Evolutionary conservation across 2,113 vertebrate genomes (phyloP), one percentile per base, ranked within the genome.

Genomic region (Mastomys coucha): DNA sequence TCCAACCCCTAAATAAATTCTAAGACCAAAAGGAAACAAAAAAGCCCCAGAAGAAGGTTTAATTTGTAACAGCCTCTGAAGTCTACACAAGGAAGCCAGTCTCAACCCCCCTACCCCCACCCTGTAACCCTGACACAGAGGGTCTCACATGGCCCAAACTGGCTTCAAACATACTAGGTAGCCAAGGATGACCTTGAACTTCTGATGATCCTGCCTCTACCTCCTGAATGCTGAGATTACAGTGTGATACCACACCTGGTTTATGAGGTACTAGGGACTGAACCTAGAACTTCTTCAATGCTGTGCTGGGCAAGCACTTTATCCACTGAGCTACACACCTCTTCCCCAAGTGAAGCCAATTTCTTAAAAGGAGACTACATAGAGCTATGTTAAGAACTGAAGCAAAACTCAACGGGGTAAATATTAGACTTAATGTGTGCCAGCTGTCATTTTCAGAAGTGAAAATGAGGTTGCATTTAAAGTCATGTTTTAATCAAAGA

Each of bases 1-100:
- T 94, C 42, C 42, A 96, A 95, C 22, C 49, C 60, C 85, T 81
- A 81, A 87, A 53, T 73, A 87, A 85, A 85, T 36, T 87, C 80
- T 92, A 36, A 93, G 70, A 45, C 80, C 77, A 56, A 91, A 92
- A 96, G 33, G 22, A 75, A 91, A 94, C 22, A 20, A 56, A 95
- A 77, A 84, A 53, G 20, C 19, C 19, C 31, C 45, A 51, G 58
- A 90, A 63, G 13, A 20, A 92, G 45, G 26, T 80, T 95, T 90
- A 49, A n/a, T 89, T 92, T 39, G 36, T 85, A 92, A 49, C 19
- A 91, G 45, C 14, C 19, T 70, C 24, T 75, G 12, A 77, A 77
- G 60, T 87, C 49, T 88, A 78, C 42, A 91, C 1, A 76, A 58
- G 56, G 28, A 80, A 77, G 58, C 2, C 65, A 70, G 58, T 65